Conservation (phyloP, 2,888 invertebrate species). For the Sinelater perroti region DNA sequence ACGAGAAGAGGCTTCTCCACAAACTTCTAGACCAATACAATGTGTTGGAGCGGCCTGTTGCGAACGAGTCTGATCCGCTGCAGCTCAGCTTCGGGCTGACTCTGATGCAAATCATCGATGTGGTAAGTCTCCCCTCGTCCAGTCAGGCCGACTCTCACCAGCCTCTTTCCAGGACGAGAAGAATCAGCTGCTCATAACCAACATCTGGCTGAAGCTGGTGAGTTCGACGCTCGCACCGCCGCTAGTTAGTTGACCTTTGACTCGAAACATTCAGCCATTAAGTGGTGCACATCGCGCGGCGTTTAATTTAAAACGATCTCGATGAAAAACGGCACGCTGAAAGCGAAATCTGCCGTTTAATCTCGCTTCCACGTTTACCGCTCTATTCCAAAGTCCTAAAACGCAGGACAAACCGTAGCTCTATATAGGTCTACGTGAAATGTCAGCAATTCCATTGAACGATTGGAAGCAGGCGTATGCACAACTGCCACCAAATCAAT, state of each 20-base stretch:
- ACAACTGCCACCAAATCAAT: conserved; percentile 1
- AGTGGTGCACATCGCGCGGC: conserved; percentile 5
- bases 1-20: conserved; percentile 92
- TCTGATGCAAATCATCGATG: conserved; percentile 97
- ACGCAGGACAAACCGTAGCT: conserved; percentile 6
- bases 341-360: conserved; percentile 15
- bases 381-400: conserved; percentile 6
- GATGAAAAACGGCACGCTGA: conserved; percentile 22
- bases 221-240: conserved; percentile 60
- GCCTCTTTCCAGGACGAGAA: conserved; percentile 86
- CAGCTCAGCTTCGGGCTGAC: conserved; percentile 96
- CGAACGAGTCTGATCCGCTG: conserved; percentile 95
- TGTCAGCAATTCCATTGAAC: not conserved
- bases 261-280: conserved; percentile 15
- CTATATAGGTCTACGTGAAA: not conserved
- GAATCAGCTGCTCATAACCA: conserved; percentile 95
- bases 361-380: conserved; percentile 13
- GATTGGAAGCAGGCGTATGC: not conserved
- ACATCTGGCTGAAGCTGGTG: conserved; percentile 96
- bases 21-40: conserved; percentile 93
- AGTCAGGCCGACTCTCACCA: too few relatives aligned
- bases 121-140: conserved; percentile 76
- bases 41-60: conserved; percentile 92
- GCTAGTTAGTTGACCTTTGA: conserved; percentile 3
- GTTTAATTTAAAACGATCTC: conserved; percentile 21